Evolutionary conservation across 2,888 invertebrate genomes (phyloP), one percentile per base, ranked within the genome.

Genomic region (Eupithecia vulgata): DNA sequence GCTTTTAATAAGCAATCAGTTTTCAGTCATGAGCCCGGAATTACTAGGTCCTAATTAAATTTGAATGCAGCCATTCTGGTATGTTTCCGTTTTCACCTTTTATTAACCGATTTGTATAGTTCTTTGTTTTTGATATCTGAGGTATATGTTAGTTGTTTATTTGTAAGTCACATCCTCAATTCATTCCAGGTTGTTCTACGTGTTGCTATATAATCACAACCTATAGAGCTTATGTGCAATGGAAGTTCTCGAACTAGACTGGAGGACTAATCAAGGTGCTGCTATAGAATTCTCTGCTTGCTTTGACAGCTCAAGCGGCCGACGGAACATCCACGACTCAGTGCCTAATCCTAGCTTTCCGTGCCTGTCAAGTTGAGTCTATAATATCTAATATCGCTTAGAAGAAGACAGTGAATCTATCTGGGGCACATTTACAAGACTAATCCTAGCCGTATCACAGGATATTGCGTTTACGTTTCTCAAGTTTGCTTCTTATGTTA

Each of bases 1-100:
- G 79, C 77, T 79, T 78, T 78, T 78, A 80, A 79, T 79, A 81
- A 78, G 76, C 75, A 81, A 81, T 79, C 79, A 79, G 75, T 79
- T 76, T 78, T 75, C 70, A 74, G 67, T 71, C 52, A 52, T 30
- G 59, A 68, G 40, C 48, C 59, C 65, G 67, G 21, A 71, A 74
- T 61, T 30, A 66, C 21, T 59, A 65, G 17, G 10, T 5, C 1
- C 71, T 42, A 61, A 65, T 70, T 64, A 45, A 64, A 71, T 68
- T 65, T 67, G 48, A 70, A 73, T 73, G 15, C 34, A 61, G 61
- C 17, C 61, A 34, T 61, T 30, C 17, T 61, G 34, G 61, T 30
- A 2, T 21, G 30, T 30, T 34, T 61, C 17, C 61, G 34, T 61
- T 61, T 61, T 61, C 30, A 61, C 15, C 30, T 30, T 59, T 59